Evolutionary conservation across 2,113 vertebrate species (phyloP), one percentile per base, ranked within the genome.

Genomic region (Heterotilapia buettikoferi): DNA sequence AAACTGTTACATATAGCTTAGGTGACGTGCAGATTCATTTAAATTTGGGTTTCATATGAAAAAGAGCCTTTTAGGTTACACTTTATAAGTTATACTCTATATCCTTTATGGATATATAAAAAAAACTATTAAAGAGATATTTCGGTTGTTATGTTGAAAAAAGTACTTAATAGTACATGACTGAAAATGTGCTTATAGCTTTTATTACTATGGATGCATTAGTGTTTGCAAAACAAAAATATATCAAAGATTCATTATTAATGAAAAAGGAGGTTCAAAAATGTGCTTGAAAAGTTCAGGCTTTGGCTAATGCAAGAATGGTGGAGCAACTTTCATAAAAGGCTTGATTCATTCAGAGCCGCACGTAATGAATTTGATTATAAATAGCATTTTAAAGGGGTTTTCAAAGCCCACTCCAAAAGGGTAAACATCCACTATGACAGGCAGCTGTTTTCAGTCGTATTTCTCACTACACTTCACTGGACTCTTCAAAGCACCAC

Each of bases 401-500:
- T 92, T 89, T 89, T 94, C 84, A 89, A 93, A 92, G 80, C 84
- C 76, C 87, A 90, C 86, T 94, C 66, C 16, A 86, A 88, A 89
- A 84, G 71, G 89, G 92, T 92, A 93, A 94, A 94, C 91, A 91
- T 90, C 59, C 83, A 84, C 43, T 90, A 54, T 94, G 89, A 94
- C 89, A 90, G 92, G 83, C 91, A 93, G 85, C 90, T 92, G 89
- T 94, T 95, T 94, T 91, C 86, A 59, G 88, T 92, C 45, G 47
- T 86, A 92, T 93, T 90, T 91, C 86, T 92, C 87, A 85, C 92
- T 89, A 24, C 92, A 92, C 93, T 95, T 92, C 85, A 85, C 86
- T 92, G 88, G 90, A 90, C 93, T 94, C 90, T 95, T 95, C 92
- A 94, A 95, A 94, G 92, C 84, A 86, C 71, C 92, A 90, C 92